phyloP scores from a whole-genome alignment of 2,888 invertebrate genomes.

The Ariolimax columbianus region DNA sequence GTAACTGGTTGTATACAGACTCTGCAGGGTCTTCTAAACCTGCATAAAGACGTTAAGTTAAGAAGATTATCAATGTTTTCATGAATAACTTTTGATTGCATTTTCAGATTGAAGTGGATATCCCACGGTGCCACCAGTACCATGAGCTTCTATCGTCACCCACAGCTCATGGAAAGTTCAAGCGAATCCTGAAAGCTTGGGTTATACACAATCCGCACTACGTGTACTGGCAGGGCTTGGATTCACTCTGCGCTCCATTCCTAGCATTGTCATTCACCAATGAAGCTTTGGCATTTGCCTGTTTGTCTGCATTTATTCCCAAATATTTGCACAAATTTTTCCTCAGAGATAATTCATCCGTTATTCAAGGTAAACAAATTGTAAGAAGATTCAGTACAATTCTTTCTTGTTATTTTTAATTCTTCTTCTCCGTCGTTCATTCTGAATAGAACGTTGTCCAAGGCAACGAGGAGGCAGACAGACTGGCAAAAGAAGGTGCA shows the following conservation, averaged over 20 bases:
- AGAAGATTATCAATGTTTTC: no score
- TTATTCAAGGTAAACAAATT: conserved; percentile 86
- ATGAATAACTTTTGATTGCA: not conserved
- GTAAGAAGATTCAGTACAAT: no score
- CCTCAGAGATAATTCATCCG: conserved; percentile 95
- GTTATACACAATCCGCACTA: conserved; percentile 94
- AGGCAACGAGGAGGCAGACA: no score
- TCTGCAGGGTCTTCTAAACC: no score
- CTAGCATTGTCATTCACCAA: conserved; percentile 96
- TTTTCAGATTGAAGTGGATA: conserved; percentile 96
- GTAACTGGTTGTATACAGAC: no score
- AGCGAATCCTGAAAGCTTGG: conserved; percentile 97
- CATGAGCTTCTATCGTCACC: conserved; percentile 96
- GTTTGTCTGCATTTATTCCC: conserved; percentile 95
- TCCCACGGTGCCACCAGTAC: conserved; percentile 99
- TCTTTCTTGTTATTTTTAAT: no score
- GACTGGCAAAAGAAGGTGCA: no score
- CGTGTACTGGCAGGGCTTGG: conserved; percentile 99
- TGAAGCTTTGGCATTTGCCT: conserved; percentile 96
- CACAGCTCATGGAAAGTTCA: conserved; percentile 93
- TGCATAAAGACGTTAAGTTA: no score
- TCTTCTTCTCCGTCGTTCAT: no score
- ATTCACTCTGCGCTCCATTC: conserved; percentile 98
- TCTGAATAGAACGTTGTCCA: no score
- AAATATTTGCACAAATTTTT: conserved; percentile 98